Evolutionary conservation across 2,888 invertebrate genomes (phyloP).

Genomic region (Calameuta filiformis): DNA sequence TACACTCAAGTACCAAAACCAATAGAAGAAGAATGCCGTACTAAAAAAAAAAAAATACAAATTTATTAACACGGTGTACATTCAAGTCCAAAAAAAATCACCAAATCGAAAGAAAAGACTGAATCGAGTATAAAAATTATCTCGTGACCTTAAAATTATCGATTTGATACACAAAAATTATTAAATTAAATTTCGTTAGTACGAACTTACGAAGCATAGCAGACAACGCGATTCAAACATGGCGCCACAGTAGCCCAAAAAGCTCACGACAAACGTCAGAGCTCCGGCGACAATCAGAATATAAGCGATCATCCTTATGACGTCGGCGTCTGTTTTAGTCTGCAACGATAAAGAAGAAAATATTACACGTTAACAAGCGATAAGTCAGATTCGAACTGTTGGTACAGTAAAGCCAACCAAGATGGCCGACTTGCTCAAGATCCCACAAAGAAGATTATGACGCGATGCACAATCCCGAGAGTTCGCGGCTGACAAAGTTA

Average conservation of each 20-base stretch:
- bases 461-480: background rate
- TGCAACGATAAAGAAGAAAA: conserved; percentile 33
- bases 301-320: conserved; percentile 76
- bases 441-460: background rate
- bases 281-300: conserved; percentile 76
- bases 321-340: conserved; percentile 65
- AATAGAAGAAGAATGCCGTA: conserved; percentile 76
- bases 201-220: conserved; percentile 73
- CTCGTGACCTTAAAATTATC: background rate
- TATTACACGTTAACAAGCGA: background rate
- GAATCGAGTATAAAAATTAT: conserved; percentile 3
- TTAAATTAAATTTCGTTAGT: conserved; percentile 14
- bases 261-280: conserved; percentile 78
- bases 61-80: background rate
- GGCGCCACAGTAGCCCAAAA: conserved; percentile 79
- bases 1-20: conserved; percentile 74
- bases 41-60: conserved; percentile 66
- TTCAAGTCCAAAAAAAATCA: background rate
- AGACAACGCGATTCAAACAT: conserved; percentile 76
- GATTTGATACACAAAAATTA: conserved; percentile 1
- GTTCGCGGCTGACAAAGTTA: background rate
- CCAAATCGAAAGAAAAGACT: conserved; percentile 5
- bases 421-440: background rate
- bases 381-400: background rate
- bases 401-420: background rate